Evolutionary conservation across 2,797 vertebrate genomes (phyloP).

Genomic region (Smutsia temminckii): DNA sequence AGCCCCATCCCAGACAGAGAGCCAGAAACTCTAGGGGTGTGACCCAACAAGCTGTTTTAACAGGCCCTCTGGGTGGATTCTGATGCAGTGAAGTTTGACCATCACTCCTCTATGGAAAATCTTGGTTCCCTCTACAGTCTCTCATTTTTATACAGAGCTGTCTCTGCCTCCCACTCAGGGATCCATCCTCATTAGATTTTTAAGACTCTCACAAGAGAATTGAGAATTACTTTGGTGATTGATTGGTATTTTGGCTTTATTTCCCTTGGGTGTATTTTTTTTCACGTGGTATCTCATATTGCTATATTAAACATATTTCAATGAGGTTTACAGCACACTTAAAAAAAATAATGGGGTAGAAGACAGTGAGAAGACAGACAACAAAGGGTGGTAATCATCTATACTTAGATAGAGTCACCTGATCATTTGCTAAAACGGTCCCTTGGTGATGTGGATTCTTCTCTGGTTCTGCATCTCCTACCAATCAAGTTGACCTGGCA

Average conservation of each 20-base stretch:
- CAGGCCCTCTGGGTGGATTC: background rate
- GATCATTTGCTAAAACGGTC: background rate
- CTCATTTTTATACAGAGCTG: background rate
- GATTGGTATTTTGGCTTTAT: background rate
- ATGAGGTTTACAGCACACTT: background rate
- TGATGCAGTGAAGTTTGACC: background rate
- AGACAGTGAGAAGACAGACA: background rate
- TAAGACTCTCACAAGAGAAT: background rate
- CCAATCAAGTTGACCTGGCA: background rate
- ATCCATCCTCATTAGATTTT: background rate
- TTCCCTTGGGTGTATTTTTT: background rate
- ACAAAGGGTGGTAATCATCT: background rate
- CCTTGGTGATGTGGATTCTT: background rate
- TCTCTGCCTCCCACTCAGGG: background rate
- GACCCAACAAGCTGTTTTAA: background rate
- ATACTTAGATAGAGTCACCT: background rate
- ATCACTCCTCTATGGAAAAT: background rate
- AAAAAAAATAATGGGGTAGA: background rate
- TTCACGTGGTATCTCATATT: background rate
- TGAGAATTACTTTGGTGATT: background rate
- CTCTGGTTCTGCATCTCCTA: background rate
- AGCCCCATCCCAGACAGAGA: background rate
- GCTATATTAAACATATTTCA: background rate
- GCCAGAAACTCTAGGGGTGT: background rate
- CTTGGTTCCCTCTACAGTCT: background rate